Evolutionary conservation across 2,797 vertebrate genomes (phyloP), one percentile per base, ranked within the genome.

Genomic region (Sebastes melanostomus): DNA sequence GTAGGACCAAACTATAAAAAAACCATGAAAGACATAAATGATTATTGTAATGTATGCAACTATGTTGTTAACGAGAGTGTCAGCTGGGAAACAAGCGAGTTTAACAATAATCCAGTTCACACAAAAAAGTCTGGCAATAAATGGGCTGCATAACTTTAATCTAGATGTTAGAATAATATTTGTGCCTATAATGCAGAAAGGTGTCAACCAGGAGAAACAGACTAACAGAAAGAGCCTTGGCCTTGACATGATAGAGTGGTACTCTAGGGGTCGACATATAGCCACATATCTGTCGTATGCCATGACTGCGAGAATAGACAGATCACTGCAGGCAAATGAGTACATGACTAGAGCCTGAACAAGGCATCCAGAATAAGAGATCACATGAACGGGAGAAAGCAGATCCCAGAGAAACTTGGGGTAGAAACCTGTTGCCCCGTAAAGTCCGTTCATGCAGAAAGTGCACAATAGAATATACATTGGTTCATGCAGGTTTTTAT

Each of bases 271-370:
- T 22, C 55, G 80, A 79, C 87, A 90, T 68, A 92, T 91, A 34
- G 91, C 88, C 78, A 87, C 50, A 58, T 88, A 90, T 11, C 90
- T 82, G 79, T 92, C 90, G 58, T 84, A 92, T 0, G 86, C 88
- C 86, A 91, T 91, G 0, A 89, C 13, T 24, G 85, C 25, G 12
- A 88, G 80, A 24, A 90, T 75, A 1, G 79, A 87, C 6, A 88
- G 2, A 11, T 91, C 86, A 62, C 61, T 20, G 65, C 66, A 73
- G 52, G 29, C 81, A 60, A 55, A 91, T 1, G 83, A 80, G 46
- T 87, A 76, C 25, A 92, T 60, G 0, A 88, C 83, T 1, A 81
- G 52, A 75, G 78, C 71, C 74, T 93, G 89, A 30, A 87, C 0
- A 2, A 87, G 61, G n/a, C 90, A 91, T 13, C 86, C 88, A 74